Percentiles rank a stretch among this genome's conserved stretches.
These are phyloP conservation scores for Lota lota DNA, from an alignment of 2,113 vertebrate species.

Conservation along the genomic window DNA sequence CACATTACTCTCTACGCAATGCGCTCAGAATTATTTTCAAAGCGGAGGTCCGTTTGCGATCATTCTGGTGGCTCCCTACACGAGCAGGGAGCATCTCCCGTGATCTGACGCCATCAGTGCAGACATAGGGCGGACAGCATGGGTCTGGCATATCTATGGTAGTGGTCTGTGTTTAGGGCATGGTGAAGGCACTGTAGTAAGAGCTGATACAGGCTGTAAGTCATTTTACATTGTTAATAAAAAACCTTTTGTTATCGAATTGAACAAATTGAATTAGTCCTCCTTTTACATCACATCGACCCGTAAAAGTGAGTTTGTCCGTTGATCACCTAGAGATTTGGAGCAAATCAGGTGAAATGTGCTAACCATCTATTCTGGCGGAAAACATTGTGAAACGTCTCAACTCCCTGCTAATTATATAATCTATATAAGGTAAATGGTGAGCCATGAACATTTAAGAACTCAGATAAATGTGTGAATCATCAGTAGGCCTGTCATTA, in stretches of 20 bases:
- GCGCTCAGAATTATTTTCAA: constrained; percentile 62
- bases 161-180: constrained; percentile 81
- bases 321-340: too few relatives aligned
- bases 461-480: too few relatives aligned
- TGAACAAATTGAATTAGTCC: background rate
- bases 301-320: too few relatives aligned
- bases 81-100: constrained; percentile 34
- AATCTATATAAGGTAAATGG: too few relatives aligned
- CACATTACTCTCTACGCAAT: constrained; percentile 60
- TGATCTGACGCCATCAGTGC: constrained; percentile 36
- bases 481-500: too few relatives aligned
- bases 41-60: constrained; percentile 44
- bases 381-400: too few relatives aligned
- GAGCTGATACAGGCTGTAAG: constrained; percentile 67
- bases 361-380: too few relatives aligned
- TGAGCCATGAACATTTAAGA: too few relatives aligned
- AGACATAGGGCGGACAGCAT: constrained; percentile 68
- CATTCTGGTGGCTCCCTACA: constrained; percentile 23
- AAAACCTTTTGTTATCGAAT: constrained; percentile 84
- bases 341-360: too few relatives aligned
- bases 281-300: too few relatives aligned
- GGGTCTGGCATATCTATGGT: constrained; percentile 77
- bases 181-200: constrained; percentile 79
- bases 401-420: too few relatives aligned
- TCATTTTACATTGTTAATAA: constrained; percentile 96